Percentiles rank a stretch among this genome's conserved stretches.
Conservation (phyloP, 2,113 vertebrate species). For the Hydropotes inermis region DNA sequence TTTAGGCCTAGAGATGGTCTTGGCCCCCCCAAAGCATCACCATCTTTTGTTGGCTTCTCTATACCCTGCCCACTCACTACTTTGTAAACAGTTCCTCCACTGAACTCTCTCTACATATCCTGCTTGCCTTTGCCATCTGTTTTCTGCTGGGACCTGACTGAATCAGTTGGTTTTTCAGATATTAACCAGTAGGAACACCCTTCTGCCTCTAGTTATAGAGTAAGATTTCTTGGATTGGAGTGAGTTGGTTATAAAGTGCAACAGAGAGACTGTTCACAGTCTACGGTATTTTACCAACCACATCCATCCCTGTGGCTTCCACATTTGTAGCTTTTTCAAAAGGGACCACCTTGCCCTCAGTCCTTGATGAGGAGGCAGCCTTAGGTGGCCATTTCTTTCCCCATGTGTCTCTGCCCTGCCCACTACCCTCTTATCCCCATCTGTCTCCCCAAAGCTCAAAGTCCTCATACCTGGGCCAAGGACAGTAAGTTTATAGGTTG, state of each 20-base stretch:
- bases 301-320: neutral
- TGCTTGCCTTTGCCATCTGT: neutral
- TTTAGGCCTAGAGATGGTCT: neutral
- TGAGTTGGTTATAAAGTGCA: neutral
- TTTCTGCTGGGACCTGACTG: neutral
- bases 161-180: neutral
- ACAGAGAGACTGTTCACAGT: neutral
- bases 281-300: fast-evolving
- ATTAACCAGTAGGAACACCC: fast-evolving
- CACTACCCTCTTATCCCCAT: neutral
- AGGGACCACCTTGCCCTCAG: neutral
- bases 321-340: neutral
- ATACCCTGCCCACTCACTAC: neutral
- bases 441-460: neutral
- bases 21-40: neutral
- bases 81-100: neutral
- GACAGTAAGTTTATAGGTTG: neutral
- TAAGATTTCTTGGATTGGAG: neutral
- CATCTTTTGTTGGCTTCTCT: neutral
- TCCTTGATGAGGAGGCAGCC: neutral
- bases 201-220: neutral
- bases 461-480: neutral
- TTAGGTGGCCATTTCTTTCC: neutral
- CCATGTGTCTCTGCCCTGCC: neutral
- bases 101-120: neutral